Base-by-base conservation (phyloP, 2,113 vertebrate species). In the Gorilla gorilla region DNA sequence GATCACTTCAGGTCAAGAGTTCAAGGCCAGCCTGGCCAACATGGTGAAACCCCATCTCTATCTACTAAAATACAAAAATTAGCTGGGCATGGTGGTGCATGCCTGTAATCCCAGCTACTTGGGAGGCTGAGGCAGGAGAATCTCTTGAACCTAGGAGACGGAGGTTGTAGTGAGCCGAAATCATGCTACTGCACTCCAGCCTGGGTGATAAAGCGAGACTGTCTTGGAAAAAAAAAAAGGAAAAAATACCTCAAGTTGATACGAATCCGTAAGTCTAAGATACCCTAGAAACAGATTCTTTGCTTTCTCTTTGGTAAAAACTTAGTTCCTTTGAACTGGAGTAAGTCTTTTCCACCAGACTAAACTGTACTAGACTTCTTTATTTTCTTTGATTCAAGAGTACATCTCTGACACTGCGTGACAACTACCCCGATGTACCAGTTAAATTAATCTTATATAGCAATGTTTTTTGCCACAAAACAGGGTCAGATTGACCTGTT, bases 351-450 rank as follows among this genome's bases (percentile, higher is more conserved):
- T 94, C 73, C 16, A 68, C 35, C 27, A 85, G 13, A 84, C 50
- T 76, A 84, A 30, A 75, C 10, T 89, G 23, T 10, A 85, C 61
- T 72, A 48, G 75, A 89, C 73, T 93, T 95, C 64, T 64, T 93
- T 68, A 25, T 78, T 95, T 93, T 91, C 88, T 68, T 85, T 20
- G 45, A 20, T 92, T 94, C 72, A 76, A 86, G 86, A 30, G 43
- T 86, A 55, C 12, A 81, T 92, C 45, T 82, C 81, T 85, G 43
- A 95, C 55, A 55, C 27, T 68, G 7, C 30, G 61, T 73, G 23
- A 85, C 13, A 23, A 40, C 25, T 45, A 13, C 27, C 18, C n/a
- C 12, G 7, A 87, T 32, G 8, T 89, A 89, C 43, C n/a, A 73
- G 45, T 64, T 61, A 72, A 3, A 30, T 48, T 94, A 72, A 23